Evolutionary conservation across 2,797 vertebrate species (phyloP).

Genomic region (Nyctibius grandis): DNA sequence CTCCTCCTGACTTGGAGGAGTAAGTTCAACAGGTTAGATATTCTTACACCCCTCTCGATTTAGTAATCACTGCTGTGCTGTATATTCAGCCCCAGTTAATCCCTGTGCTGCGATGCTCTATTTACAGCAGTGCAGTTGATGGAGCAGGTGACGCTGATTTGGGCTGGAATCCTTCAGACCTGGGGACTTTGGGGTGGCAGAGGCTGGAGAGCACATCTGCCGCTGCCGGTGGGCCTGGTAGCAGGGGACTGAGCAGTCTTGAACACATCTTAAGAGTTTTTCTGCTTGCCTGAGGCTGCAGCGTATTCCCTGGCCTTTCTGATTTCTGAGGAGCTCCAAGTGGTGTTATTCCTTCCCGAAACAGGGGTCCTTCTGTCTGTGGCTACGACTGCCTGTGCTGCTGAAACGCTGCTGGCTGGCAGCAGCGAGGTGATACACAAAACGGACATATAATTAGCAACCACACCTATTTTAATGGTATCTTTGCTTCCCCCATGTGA

Average conservation of each 20-base stretch:
- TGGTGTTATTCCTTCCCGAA: neutral
- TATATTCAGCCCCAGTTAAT: slow-evolving; percentile 7
- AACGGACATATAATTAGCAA: neutral
- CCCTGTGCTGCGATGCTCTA: neutral
- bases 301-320: neutral
- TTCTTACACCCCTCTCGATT: neutral
- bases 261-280: neutral
- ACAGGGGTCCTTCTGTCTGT: neutral
- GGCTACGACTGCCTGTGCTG: neutral
- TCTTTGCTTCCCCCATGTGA: neutral
- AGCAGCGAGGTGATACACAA: neutral
- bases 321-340: neutral
- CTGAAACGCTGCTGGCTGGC: neutral
- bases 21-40: neutral
- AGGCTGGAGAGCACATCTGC: neutral
- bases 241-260: neutral
- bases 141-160: neutral
- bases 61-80: neutral
- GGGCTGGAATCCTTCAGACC: neutral
- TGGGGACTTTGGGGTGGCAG: neutral
- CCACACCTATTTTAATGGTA: neutral
- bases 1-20: neutral
- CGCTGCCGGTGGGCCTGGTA: neutral
- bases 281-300: neutral
- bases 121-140: neutral